Base-by-base conservation (phyloP, 2,888 invertebrate genomes). In the Aporophyla lueneburgensis region DNA sequence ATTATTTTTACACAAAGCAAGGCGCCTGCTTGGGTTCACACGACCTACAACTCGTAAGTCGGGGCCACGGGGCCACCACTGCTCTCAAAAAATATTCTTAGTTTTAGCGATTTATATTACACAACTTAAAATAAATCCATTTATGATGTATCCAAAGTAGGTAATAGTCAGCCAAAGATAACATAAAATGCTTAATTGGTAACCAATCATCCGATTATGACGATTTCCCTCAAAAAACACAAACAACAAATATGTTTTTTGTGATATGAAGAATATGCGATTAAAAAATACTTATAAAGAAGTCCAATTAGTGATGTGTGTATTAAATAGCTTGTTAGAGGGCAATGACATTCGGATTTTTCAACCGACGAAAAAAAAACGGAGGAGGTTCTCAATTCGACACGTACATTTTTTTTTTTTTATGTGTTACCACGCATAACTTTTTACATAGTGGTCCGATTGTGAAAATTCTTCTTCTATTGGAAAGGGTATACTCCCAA, bases 231-330 rank as follows among this genome's bases (percentile, higher is more conserved):
- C 14, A 84, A 75, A 79, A 76, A 76, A 53, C 54, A 59, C 19
- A 78, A 69, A 54, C 65, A 58, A 56, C 61, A 33, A 40, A 4
- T 3, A 16, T 51, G 54, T 68, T 66, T 74, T 85, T 75, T 81
- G 68, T 70, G 56, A 46, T 46, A 54, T 58, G 74, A 72, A 21
- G 46, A 59, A 74, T 58, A 76, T 63, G 72, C 70, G 76, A 84
- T 84, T 85, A 85, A 83, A 80, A 83, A 77, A 77, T 83, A 83
- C 76, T 85, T 82, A 86, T 56, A 66, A 65, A 72, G 56, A 71
- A 80, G 70, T 65, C 69, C 74, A 84, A 83, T 84, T 80, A 86
- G 74, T 74, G 59, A 27, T 24, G 62, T 54, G 21, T 24, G 24
- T 73, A 69, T 72, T 63, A 56, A 24, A 68, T 86, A 73, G 51